Conservation (phyloP, 2,797 vertebrate species). For the Pseudopleuronectes americanus region DNA sequence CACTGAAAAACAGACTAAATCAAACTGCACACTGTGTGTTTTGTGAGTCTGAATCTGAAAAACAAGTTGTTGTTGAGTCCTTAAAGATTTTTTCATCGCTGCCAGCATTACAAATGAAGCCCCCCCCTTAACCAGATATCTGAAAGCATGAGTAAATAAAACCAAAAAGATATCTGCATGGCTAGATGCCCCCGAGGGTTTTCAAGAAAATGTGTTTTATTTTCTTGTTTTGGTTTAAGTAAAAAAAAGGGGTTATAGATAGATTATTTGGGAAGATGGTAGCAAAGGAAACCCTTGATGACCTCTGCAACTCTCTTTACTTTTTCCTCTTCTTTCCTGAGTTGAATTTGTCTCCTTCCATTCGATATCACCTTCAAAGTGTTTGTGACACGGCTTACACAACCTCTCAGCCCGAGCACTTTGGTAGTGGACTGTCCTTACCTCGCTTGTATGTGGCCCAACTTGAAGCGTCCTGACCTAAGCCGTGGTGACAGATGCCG, state of each 20-base stretch:
- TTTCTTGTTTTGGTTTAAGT: constrained; percentile 6
- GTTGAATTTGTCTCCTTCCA: constrained; percentile 56
- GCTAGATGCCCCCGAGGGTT: background rate
- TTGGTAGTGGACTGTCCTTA: constrained; percentile 43
- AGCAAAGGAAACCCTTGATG: constrained; percentile 1
- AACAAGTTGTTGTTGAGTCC: constrained; percentile 7
- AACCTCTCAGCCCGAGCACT: constrained; percentile 57
- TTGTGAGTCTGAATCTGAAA: constrained; percentile 3
- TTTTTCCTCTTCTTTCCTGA: constrained; percentile 44
- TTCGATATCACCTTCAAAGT: constrained; percentile 49
- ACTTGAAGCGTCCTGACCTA: constrained; percentile 58
- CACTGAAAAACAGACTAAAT: constrained; percentile 3
- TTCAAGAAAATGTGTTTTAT: background rate
- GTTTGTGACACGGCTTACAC: constrained; percentile 58
- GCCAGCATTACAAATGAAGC: constrained; percentile 17
- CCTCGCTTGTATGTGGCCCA: constrained; percentile 40
- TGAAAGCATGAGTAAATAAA: constrained; percentile 19
- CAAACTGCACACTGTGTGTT: background rate
- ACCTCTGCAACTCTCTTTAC: constrained; percentile 17
- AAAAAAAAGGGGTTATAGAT: too few relatives aligned
- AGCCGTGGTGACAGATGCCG: constrained; percentile 70
- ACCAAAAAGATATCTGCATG: constrained; percentile 10
- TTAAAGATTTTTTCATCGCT: constrained; percentile 9
- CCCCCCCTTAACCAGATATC: constrained; percentile 6
- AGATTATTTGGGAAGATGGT: constrained; percentile 1